Conservation (phyloP, 2,888 invertebrate genomes). For the Pristionchus mayeri region DNA sequence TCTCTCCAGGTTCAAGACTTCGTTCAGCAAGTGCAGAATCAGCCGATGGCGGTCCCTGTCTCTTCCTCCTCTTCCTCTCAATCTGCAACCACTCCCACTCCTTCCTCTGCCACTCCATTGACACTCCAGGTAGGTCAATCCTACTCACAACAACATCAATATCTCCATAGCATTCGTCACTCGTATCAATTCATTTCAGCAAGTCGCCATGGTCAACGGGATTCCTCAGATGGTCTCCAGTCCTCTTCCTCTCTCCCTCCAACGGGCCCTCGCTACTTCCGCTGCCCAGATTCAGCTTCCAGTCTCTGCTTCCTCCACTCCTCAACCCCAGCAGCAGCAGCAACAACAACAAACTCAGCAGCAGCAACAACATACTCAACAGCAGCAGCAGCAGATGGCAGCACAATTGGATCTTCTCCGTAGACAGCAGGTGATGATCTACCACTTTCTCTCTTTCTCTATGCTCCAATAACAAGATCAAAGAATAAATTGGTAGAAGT, state of each 20-base stretch:
- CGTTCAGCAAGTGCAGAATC: constrained; percentile 32
- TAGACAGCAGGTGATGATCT: constrained; percentile 39
- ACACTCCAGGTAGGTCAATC: no score
- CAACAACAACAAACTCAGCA: not conserved
- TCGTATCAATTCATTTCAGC: not conserved
- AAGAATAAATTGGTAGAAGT: no score
- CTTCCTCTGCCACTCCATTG: not conserved
- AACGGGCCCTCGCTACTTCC: not conserved
- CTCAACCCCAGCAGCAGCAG: not conserved
- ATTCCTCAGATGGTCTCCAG: not conserved
- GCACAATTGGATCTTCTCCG: constrained; percentile 10
- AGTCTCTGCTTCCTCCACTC: not conserved
- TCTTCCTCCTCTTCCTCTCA: not conserved
- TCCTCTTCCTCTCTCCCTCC: not conserved
- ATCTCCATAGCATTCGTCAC: no score
- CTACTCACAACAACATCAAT: no score
- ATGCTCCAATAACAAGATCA: not conserved
- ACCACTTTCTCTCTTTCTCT: not conserved
- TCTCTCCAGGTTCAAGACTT: constrained; percentile 35
- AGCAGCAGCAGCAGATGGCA: not conserved
- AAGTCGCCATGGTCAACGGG: not conserved
- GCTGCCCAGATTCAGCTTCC: not conserved
- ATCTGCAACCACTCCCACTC: not conserved
- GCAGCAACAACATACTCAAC: not conserved
- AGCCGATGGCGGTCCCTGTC: not conserved